Conservation (phyloP, 2,113 vertebrate species). For the Seriola dumerili region DNA sequence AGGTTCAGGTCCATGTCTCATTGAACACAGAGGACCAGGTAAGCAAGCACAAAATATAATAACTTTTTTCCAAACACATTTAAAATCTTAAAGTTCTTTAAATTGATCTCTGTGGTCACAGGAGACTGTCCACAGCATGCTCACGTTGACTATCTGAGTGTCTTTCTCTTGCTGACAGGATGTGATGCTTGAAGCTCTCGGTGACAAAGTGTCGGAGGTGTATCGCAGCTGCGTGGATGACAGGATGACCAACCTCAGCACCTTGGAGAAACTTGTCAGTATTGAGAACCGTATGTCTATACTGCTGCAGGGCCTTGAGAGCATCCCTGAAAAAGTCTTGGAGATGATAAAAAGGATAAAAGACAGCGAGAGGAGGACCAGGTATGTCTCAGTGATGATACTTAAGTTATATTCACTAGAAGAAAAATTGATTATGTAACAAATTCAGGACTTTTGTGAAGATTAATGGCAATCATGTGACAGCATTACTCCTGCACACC, state of each 20-base stretch:
- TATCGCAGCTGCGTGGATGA: constrained; percentile 87
- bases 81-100: neutral
- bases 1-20: constrained; percentile 84
- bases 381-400: constrained; percentile 73
- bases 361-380: constrained; percentile 86
- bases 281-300: constrained; percentile 87
- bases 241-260: constrained; percentile 83
- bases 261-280: constrained; percentile 88
- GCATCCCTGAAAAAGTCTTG: constrained; percentile 82
- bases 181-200: constrained; percentile 82
- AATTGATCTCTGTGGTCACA: neutral
- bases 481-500: neutral
- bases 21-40: constrained; percentile 88
- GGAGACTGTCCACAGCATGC: no score
- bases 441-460: neutral
- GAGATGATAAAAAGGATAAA: constrained; percentile 86
- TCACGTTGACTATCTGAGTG: neutral
- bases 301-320: constrained; percentile 88
- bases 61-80: neutral
- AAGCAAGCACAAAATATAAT: neutral
- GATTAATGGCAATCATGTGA: neutral
- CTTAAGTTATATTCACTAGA: neutral
- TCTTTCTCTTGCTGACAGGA: constrained; percentile 80
- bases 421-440: neutral
- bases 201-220: constrained; percentile 89